A percentile compares a stretch with the other conserved stretches of the same genome.
Evolutionary conservation across 2,797 vertebrate genomes (phyloP).

Genomic region (Dermochelys coriacea): DNA sequence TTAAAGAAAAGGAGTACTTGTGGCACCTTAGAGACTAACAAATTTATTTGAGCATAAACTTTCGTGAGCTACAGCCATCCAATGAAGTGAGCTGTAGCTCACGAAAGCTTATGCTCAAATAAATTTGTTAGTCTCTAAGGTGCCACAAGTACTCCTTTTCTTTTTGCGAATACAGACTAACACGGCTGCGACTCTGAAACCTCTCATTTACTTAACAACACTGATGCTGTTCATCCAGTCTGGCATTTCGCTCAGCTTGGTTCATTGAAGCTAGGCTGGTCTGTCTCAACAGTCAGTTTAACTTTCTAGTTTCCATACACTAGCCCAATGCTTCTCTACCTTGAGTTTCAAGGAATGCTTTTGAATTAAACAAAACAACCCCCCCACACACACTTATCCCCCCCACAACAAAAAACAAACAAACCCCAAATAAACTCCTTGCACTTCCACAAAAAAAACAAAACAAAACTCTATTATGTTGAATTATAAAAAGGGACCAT

Average conservation of each 20-base stretch:
- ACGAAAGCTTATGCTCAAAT: too few species aligned
- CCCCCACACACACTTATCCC: not conserved
- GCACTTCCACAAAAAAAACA: not conserved
- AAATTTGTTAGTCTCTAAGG: too few species aligned
- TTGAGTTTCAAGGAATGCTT: constrained; percentile 25
- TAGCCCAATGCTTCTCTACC: not conserved
- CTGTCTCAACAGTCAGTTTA: constrained; percentile 1
- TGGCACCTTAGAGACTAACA: too few species aligned
- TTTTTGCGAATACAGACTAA: too few species aligned
- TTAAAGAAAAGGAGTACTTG: too few species aligned
- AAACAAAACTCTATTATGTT: not conserved
- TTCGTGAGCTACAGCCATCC: too few species aligned
- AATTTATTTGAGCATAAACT: too few species aligned
- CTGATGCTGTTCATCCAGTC: not conserved
- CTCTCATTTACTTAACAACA: not conserved
- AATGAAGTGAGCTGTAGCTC: too few species aligned
- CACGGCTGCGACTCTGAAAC: too few species aligned
- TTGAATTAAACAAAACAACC: constrained; percentile 16
- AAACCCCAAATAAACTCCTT: not conserved
- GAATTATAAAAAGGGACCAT: not conserved
- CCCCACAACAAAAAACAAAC: not conserved
- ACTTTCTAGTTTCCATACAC: not conserved
- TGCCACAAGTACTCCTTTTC: too few species aligned
- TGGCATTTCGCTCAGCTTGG: not conserved
- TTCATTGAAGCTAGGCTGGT: not conserved